phyloP scores from a whole-genome alignment of 2,113 vertebrate species.

The Tachysurus fulvidraco region DNA sequence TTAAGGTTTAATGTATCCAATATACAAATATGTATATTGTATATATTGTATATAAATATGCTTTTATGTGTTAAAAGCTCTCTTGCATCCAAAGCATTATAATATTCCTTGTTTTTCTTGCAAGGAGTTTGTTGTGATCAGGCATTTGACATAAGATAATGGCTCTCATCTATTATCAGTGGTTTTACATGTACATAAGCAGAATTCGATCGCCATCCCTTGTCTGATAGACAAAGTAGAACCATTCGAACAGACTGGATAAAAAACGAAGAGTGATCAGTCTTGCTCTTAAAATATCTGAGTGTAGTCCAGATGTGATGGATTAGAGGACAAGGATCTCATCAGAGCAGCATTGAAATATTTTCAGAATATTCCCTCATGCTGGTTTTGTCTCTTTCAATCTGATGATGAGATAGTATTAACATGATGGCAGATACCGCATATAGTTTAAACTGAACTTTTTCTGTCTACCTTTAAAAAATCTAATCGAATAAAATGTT shows the following conservation, averaged over 20 bases:
- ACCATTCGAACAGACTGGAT: background rate
- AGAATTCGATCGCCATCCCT: background rate
- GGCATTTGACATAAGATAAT: background rate
- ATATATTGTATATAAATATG: too few relatives aligned
- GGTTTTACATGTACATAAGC: background rate
- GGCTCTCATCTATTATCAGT: too few relatives aligned
- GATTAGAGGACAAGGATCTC: conserved; percentile 8
- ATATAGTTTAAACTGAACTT: background rate
- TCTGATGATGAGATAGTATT: background rate
- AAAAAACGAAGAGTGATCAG: background rate
- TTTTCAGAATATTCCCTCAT: background rate
- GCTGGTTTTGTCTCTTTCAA: background rate
- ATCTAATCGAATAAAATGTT: background rate
- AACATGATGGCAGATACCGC: background rate
- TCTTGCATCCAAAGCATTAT: background rate
- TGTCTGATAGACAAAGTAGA: background rate
- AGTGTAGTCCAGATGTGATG: conserved; percentile 10
- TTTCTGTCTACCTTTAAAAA: background rate
- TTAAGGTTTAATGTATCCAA: conserved; percentile 71
- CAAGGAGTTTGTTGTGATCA: background rate
- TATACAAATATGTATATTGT: too few relatives aligned
- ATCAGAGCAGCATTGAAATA: background rate
- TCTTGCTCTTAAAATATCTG: background rate
- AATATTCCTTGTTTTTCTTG: background rate
- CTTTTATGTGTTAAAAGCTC: background rate